Evolutionary conservation across 2,797 vertebrate genomes (phyloP).

Genomic region (Podarcis lilfordi): DNA sequence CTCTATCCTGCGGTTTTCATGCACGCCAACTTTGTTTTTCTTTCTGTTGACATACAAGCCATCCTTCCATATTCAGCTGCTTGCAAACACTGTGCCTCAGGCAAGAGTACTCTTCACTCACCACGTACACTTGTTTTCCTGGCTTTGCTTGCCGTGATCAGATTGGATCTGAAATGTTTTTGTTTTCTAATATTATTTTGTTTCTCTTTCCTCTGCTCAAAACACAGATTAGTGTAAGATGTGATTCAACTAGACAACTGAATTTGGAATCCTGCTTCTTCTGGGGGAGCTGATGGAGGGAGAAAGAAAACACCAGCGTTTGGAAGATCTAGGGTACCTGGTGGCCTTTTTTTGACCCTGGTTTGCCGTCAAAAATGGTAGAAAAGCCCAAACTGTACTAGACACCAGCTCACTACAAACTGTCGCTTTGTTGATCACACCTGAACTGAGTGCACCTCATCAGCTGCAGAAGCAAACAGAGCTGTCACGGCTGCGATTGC

Average conservation of each 20-base stretch:
- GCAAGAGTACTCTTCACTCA: not conserved
- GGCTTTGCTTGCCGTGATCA: slow-evolving; percentile 4
- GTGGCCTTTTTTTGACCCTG: slow-evolving; percentile 2
- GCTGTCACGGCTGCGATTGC: not conserved
- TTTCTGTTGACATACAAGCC: not conserved
- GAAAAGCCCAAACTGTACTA: slow-evolving; percentile 38
- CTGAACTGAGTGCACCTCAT: not conserved
- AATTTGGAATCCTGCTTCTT: slow-evolving; percentile 14
- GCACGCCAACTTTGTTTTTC: not conserved
- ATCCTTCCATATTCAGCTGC: not conserved
- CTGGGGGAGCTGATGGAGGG: not conserved
- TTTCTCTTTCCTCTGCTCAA: not conserved
- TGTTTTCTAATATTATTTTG: slow-evolving; percentile 2
- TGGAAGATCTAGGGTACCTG: not conserved
- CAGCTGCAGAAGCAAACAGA: slow-evolving; percentile 10
- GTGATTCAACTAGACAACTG: slow-evolving; percentile 17
- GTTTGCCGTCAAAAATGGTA: slow-evolving; percentile 14
- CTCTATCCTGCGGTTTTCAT: not conserved
- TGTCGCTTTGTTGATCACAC: slow-evolving; percentile 20
- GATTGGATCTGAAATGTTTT: slow-evolving; percentile 26
- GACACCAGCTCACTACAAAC: not conserved
- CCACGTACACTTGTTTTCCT: not conserved
- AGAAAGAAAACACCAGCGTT: not conserved
- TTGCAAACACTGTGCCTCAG: not conserved
- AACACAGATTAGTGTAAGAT: not conserved